These are phyloP conservation scores for Chromobotia macracanthus DNA, from an alignment of 2,797 vertebrate genomes.

Conservation along the genomic window DNA sequence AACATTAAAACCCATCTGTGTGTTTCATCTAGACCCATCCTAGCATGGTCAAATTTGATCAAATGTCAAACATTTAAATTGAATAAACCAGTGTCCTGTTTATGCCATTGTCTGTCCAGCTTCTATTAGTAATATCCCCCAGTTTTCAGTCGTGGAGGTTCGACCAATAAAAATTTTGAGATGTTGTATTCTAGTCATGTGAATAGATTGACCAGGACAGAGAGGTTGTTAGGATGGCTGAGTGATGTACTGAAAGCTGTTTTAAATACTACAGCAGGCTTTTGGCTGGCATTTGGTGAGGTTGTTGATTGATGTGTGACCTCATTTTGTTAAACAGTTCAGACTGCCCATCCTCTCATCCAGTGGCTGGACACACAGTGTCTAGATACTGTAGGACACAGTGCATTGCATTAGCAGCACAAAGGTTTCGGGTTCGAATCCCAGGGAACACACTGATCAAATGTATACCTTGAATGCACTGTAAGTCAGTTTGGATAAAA, in stretches of 20 bases:
- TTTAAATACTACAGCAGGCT: slow-evolving; percentile 9
- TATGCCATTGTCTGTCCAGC: not conserved
- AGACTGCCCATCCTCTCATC: not conserved
- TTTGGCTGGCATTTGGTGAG: slow-evolving; percentile 27
- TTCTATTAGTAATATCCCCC: not conserved
- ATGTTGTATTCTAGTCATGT: not conserved
- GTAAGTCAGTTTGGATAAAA: no score
- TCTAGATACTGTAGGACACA: slow-evolving; percentile 11
- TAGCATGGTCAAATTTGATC: not conserved
- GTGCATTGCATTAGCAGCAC: no score
- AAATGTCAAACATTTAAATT: not conserved
- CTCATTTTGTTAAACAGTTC: slow-evolving; percentile 50
- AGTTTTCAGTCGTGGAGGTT: not conserved
- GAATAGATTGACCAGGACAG: slow-evolving; percentile 15
- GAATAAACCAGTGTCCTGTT: not conserved
- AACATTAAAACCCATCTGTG: no score
- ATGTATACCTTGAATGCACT: no score
- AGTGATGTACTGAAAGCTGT: not conserved
- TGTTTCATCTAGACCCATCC: no score
- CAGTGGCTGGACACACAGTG: not conserved
- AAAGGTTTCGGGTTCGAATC: no score
- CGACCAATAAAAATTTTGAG: not conserved
- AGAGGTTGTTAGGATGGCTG: slow-evolving; percentile 1
- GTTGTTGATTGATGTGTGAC: slow-evolving; percentile 52
- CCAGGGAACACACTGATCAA: no score